A percentile compares a stretch with the other conserved stretches of the same genome.
These are phyloP conservation scores for Oncorhynchus tshawytscha DNA, from an alignment of 2,113 vertebrate species.

Conservation along the genomic window DNA sequence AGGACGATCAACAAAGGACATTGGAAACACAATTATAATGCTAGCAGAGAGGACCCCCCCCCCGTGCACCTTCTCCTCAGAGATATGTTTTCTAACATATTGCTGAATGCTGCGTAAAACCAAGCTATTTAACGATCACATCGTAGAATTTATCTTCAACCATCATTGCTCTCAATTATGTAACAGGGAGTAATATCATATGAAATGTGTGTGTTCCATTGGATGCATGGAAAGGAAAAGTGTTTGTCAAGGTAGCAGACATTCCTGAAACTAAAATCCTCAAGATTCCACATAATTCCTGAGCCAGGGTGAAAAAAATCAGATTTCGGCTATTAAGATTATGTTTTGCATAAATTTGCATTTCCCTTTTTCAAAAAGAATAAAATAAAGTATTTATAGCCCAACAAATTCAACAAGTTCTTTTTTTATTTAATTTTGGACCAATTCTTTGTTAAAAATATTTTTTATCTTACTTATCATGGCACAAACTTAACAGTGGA, in stretches of 20 bases:
- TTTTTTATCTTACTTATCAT: background rate
- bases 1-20: slow-evolving; percentile 6
- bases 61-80: background rate
- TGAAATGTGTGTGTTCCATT: background rate
- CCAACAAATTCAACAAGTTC: too few species aligned
- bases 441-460: background rate
- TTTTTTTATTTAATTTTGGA: background rate
- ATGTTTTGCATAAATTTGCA: background rate
- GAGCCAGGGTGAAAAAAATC: background rate
- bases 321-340: too few species aligned
- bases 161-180: background rate
- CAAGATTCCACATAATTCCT: background rate
- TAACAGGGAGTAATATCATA: background rate
- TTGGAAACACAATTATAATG: background rate
- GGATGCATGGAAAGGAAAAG: background rate
- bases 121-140: background rate
- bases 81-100: background rate
- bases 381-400: too few species aligned
- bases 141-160: background rate
- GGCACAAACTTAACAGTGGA: background rate
- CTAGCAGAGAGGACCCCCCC: background rate
- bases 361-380: background rate
- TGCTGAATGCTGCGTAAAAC: background rate
- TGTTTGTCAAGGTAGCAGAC: background rate
- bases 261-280: background rate